Evolutionary conservation across 2,113 vertebrate species (phyloP), one percentile per base, ranked within the genome.

Genomic region (Pelobates fuscus): DNA sequence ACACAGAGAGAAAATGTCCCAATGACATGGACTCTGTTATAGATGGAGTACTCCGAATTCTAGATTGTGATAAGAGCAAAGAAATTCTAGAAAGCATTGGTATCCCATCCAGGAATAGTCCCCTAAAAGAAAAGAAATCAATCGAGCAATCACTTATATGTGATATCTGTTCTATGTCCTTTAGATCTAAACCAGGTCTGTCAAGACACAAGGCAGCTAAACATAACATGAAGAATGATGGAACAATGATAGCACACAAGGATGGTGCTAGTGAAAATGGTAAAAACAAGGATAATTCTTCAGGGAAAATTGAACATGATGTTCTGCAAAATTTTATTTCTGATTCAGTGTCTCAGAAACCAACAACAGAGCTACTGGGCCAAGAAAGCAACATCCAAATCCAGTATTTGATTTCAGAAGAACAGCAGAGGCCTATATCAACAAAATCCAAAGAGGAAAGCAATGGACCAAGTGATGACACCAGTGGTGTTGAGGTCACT

Each of bases 161-260:
- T 0, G 93, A 98, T 79, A 88, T 96, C 79, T 99, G 97, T 68
- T 85, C 88, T 2, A 89, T 94, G 80, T 90, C 90, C 79, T 98
- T 98, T 80, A 88, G 93, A 29, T 96, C 95, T 27, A 80, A 93
- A 78, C 94, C 94, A 0, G 97, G 97, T 60, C 88, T 98, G 81
- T 96, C 93, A 79, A 92, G 95, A 82, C 97, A 98, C 82, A 95
- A 93, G 84, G 95, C 95, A 74, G 92, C 96, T 87, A 98, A 97
- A 70, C 96, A 98, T 71, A 86, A 86, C 70, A 81, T 85, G n/a
- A 90, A 78, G 79, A 79, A 78, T 0, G 32, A 89, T 2, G 79
- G 85, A 8, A 2, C 78, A 11, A 3, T 65, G n/a, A 78, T 74
- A 52, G 43, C 64, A 2, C 37, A 61, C 20, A 85, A 60, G 32